These are phyloP conservation scores for Morphnarchus princeps DNA, from an alignment of 2,113 vertebrate species.

Conservation along the genomic window DNA sequence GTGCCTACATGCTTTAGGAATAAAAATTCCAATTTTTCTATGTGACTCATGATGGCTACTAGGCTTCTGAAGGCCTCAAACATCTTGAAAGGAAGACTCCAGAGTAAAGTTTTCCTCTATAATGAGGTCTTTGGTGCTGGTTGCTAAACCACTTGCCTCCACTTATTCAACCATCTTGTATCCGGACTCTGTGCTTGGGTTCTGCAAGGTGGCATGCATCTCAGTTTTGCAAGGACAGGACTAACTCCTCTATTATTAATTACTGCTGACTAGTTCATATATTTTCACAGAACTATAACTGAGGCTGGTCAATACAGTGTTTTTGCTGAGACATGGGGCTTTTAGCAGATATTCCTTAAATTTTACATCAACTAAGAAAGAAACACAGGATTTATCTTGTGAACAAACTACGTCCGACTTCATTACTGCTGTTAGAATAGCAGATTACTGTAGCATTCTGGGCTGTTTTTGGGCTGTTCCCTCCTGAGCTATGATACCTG, in stretches of 20 bases:
- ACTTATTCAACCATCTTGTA: not conserved
- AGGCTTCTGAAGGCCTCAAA: not conserved
- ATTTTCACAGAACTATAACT: not conserved
- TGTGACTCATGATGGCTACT: fast-evolving
- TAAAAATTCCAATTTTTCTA: not conserved
- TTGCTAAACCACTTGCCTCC: not conserved
- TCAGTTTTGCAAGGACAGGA: not conserved
- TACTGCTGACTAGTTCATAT: not conserved
- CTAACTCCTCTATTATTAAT: not conserved
- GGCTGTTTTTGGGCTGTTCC: not conserved
- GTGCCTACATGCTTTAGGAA: not conserved
- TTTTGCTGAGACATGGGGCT: not conserved
- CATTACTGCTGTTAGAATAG: not conserved
- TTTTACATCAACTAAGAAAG: not conserved
- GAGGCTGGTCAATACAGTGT: not conserved
- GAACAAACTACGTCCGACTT: not conserved
- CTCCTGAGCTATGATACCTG: not conserved
- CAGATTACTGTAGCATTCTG: not conserved
- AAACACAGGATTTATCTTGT: not conserved
- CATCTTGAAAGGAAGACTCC: not conserved
- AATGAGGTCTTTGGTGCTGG: not conserved
- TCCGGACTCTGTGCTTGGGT: not conserved
- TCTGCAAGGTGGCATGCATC: not conserved
- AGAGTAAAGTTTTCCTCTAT: not conserved
- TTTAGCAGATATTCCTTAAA: not conserved